Percentiles rank a stretch among this genome's conserved stretches.
Conservation (phyloP, 2,888 invertebrate genomes). For the Acleris laterana region DNA sequence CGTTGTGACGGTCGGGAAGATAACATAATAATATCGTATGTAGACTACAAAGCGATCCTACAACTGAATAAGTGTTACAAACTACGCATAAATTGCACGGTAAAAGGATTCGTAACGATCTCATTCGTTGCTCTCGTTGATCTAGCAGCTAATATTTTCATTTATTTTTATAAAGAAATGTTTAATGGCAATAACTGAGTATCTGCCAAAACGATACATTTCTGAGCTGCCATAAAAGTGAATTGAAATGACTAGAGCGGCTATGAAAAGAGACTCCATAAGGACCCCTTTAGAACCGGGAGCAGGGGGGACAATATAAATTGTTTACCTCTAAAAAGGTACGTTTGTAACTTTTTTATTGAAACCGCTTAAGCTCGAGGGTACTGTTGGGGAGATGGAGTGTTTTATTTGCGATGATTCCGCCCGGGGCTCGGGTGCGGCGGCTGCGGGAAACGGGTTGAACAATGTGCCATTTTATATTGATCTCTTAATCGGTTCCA, state of each 20-base stretch:
- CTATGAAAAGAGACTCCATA: background rate
- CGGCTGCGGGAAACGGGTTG: too few species aligned
- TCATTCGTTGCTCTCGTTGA: too few species aligned
- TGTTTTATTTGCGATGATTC: conserved; percentile 15
- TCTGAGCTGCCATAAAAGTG: background rate
- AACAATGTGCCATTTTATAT: too few species aligned
- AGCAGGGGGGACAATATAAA: conserved; percentile 11
- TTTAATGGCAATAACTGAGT: too few species aligned
- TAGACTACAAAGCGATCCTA: background rate
- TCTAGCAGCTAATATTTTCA: too few species aligned
- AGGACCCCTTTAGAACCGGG: background rate
- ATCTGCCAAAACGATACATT: background rate
- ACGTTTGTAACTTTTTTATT: conserved; percentile 15
- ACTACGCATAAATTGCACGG: too few species aligned
- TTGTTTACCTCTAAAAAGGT: conserved; percentile 11
- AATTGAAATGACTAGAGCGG: background rate
- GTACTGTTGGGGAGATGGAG: conserved; percentile 12
- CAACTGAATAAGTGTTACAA: too few species aligned
- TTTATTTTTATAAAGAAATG: too few species aligned
- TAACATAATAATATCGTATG: background rate
- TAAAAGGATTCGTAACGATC: too few species aligned
- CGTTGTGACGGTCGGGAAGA: background rate
- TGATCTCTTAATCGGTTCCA: too few species aligned
- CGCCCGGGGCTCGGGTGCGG: background rate
- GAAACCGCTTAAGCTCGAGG: conserved; percentile 14